phyloP scores from a whole-genome alignment of 2,797 vertebrate species.

The Eulemur rubriventer region DNA sequence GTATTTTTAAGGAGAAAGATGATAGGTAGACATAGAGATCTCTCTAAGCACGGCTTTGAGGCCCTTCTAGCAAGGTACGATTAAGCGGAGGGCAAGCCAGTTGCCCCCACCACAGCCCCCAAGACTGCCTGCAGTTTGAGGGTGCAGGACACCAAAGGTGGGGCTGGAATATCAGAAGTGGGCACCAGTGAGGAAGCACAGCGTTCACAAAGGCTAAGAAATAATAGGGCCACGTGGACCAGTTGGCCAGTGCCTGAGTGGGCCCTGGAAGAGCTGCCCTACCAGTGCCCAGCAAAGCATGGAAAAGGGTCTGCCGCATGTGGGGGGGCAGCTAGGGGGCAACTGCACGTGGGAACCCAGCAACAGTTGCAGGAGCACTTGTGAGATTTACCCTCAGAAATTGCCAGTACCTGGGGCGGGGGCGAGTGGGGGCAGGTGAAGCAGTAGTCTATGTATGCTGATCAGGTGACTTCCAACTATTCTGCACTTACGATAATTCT shows the following conservation, averaged over 20 bases:
- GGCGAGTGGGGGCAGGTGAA: not conserved
- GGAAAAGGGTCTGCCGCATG: too few relatives aligned
- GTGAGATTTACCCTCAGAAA: not conserved
- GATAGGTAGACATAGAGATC: not conserved
- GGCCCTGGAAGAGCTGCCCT: not conserved
- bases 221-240: not conserved
- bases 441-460: not conserved
- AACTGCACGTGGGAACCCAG: not conserved
- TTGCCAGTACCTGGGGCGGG: not conserved
- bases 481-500: not conserved
- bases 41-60: not conserved
- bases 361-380: not conserved
- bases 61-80: not conserved
- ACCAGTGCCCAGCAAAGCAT: not conserved
- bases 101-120: too few relatives aligned
- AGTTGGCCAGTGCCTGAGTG: fast-evolving
- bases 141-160: not conserved
- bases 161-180: not conserved
- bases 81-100: not conserved
- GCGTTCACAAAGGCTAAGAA: not conserved
- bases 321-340: too few relatives aligned
- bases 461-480: not conserved
- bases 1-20: not conserved
- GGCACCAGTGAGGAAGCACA: not conserved
- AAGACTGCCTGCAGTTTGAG: not conserved